Conservation (phyloP, 2,113 vertebrate genomes). For the Vulpes lagopus region DNA sequence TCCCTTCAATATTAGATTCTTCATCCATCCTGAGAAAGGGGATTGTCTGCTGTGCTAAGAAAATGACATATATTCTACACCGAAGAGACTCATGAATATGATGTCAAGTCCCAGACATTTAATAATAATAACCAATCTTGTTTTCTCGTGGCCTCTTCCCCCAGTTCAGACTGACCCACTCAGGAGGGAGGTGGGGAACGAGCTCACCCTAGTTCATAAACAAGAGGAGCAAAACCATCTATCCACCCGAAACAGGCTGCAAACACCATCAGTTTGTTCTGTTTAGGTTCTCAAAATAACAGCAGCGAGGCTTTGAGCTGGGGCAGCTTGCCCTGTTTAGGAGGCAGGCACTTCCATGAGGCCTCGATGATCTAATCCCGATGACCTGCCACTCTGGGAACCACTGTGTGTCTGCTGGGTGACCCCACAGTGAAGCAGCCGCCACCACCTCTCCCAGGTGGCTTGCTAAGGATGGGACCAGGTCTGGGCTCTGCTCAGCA, state of each 20-base stretch:
- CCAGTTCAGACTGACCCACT: not conserved
- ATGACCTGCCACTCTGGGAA: not conserved
- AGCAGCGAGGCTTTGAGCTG: not conserved
- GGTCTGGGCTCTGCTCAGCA: fast-evolving
- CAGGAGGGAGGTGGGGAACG: not conserved
- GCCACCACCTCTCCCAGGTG: too few species aligned
- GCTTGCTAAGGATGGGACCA: not conserved
- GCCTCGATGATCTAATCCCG: not conserved
- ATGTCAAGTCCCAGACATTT: constrained; percentile 24
- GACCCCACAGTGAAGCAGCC: fast-evolving
- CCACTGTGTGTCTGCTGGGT: fast-evolving
- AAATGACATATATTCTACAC: constrained; percentile 66
- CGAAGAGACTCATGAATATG: constrained; percentile 63
- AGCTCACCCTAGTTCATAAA: fast-evolving
- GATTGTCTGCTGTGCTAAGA: not conserved
- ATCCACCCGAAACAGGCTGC: not conserved
- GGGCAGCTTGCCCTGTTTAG: fast-evolving
- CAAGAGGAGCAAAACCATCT: not conserved
- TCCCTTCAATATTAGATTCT: constrained; percentile 64
- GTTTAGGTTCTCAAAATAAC: not conserved
- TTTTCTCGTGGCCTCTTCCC: not conserved
- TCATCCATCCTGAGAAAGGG: not conserved
- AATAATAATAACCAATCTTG: constrained; percentile 47
- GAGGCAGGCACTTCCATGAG: fast-evolving
- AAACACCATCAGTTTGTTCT: fast-evolving